Evolutionary conservation across 1,140 invertebrate genomes (phyloP).

Genomic region (Drosophila yakuba): DNA sequence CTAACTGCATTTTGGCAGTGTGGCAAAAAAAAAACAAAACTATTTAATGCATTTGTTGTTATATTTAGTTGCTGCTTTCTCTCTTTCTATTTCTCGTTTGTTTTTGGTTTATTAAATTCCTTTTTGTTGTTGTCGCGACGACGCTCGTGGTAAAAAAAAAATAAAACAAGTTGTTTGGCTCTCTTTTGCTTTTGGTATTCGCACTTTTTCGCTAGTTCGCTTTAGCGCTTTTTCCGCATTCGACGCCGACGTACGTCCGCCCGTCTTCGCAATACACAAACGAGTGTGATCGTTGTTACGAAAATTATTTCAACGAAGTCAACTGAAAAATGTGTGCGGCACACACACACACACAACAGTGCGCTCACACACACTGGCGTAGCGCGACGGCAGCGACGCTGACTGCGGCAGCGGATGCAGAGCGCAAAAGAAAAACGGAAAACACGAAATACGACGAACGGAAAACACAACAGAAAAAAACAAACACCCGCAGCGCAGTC

Average conservation of each 20-base stretch:
- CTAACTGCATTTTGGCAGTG: conserved; percentile 52
- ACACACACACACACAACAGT: conserved; percentile 17
- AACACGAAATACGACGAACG: conserved; percentile 37
- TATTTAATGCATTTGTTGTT: conserved; percentile 46
- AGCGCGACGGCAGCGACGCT: conserved; percentile 31
- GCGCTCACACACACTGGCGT: conserved; percentile 3
- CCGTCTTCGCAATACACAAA: conserved; percentile 81
- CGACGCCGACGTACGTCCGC: conserved; percentile 68
- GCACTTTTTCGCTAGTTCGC: conserved; percentile 37
- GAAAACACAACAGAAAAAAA: conserved; percentile 57
- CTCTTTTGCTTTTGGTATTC: background rate
- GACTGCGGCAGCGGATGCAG: conserved; percentile 62
- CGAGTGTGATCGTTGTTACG: conserved; percentile 84
- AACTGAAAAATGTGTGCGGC: conserved; percentile 75
- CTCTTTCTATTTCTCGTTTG: background rate
- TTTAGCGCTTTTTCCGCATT: conserved; percentile 50
- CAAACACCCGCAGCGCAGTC: conserved; percentile 33
- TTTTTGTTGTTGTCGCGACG: conserved; percentile 6
- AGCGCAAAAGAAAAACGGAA: conserved; percentile 74
- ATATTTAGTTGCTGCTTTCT: conserved; percentile 22
- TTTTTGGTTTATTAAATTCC: conserved; percentile 6
- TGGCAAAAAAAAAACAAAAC: conserved; percentile 35
- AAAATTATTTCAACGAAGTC: conserved; percentile 84
- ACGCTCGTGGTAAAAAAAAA: conserved; percentile 5
- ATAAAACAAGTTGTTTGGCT: conserved; percentile 15